Conservation (phyloP, 2,888 invertebrate genomes). For the Tenthredo scrophulariae region DNA sequence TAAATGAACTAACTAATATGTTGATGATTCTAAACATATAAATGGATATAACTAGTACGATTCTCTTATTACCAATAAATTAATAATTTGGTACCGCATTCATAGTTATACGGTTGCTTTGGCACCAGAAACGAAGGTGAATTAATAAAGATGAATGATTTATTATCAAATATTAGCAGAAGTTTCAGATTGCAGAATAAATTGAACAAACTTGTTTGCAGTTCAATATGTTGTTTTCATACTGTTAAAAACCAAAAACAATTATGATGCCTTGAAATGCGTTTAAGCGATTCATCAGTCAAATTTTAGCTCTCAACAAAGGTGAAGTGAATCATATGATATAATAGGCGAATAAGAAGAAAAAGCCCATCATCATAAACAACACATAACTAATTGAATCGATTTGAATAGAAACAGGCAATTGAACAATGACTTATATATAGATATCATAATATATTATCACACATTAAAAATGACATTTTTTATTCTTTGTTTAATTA, state of each 20-base stretch:
- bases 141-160: slow-evolving; percentile 1
- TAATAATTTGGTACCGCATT: slow-evolving; percentile 27
- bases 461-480: slow-evolving; percentile 57
- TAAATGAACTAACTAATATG: not conserved
- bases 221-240: not conserved
- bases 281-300: slow-evolving; percentile 6
- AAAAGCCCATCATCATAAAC: slow-evolving; percentile 3
- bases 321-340: not conserved
- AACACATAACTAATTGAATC: not conserved
- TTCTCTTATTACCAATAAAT: not conserved
- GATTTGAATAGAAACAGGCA: slow-evolving; percentile 33
- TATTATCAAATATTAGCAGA: not conserved
- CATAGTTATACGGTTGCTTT: slow-evolving; percentile 57
- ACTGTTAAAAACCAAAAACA: not conserved
- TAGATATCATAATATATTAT: slow-evolving; percentile 46
- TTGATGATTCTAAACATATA: not conserved
- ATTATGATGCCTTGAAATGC: not conserved
- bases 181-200: not conserved
- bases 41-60: slow-evolving; percentile 14
- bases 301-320: not conserved
- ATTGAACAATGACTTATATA: not conserved
- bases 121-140: slow-evolving; percentile 64
- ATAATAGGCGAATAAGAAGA: not conserved
- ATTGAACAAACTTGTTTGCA: not conserved
- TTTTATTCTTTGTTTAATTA: slow-evolving; percentile 38